These are phyloP conservation scores for Brachyopa scutellaris DNA, from an alignment of 2,888 invertebrate genomes.

Conservation along the genomic window DNA sequence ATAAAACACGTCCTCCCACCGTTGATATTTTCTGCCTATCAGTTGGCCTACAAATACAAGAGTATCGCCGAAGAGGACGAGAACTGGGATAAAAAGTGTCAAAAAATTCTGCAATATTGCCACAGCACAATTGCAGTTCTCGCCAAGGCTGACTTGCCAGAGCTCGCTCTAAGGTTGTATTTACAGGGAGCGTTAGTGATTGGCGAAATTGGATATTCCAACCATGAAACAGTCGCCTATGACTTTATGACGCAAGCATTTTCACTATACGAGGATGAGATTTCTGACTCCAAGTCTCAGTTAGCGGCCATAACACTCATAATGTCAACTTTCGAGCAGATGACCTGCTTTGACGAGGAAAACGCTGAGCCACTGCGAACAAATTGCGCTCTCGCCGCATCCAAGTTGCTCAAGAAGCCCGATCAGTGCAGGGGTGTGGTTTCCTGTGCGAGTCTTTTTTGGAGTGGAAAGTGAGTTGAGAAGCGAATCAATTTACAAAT, in stretches of 20 bases:
- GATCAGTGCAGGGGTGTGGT: constrained; percentile 98
- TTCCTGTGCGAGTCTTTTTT: constrained; percentile 97
- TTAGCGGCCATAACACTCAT: constrained; percentile 97
- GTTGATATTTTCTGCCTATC: constrained; percentile 95
- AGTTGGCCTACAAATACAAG: constrained; percentile 92
- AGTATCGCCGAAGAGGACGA: constrained; percentile 92
- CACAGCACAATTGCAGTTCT: constrained; percentile 97
- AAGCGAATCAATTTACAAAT: background rate
- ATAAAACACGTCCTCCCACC: constrained; percentile 97
- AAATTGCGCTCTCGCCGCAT: constrained; percentile 97
- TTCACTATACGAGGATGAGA: constrained; percentile 98
- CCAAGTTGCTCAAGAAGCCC: constrained; percentile 97
- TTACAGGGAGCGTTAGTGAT: constrained; percentile 97
- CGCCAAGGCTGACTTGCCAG: constrained; percentile 97
- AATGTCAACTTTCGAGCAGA: constrained; percentile 97
- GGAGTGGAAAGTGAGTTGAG: constrained; percentile 89
- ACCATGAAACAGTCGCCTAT: constrained; percentile 98
- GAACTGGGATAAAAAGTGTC: constrained; percentile 99
- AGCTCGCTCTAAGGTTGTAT: constrained; percentile 95
- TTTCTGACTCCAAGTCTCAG: constrained; percentile 98
- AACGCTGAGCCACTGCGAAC: constrained; percentile 98
- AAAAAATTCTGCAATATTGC: constrained; percentile 99
- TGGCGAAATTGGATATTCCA: constrained; percentile 95
- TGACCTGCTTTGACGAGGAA: constrained; percentile 96
- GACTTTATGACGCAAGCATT: constrained; percentile 98